Evolutionary conservation across 2,888 invertebrate species (phyloP), one percentile per base, ranked within the genome.

Genomic region (Drosophila prolongata): DNA sequence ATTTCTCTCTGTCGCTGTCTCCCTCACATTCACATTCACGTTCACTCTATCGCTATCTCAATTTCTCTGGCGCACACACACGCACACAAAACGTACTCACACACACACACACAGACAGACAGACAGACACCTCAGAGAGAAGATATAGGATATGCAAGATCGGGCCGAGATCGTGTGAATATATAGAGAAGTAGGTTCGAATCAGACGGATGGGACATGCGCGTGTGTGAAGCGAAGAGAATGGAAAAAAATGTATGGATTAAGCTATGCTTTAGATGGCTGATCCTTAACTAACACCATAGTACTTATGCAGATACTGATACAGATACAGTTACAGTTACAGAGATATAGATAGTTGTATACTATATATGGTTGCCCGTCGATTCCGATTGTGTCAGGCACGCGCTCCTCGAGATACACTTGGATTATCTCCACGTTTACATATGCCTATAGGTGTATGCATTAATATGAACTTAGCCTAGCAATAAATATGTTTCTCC

Each of bases 401-500:
- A 71, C 73, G 70, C 70, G 73, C 73, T 71, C 70, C 70, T 38
- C 70, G 70, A 72, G 70, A 70, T 73, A 72, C 66, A 50, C 43
- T 44, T 49, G 19, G 49, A 62, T 68, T 58, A 62, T 54, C 42
- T 65, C 65, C 64, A 57, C 58, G 40, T 50, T 47, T 54, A 44
- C 49, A 55, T 60, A 69, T 53, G 64, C 43, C 55, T 62, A 64
- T 69, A 71, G 54, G 72, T 68, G 49, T 71, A 70, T 71, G 54
- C 54, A 37, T 68, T 62, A 61, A 73, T 75, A 65, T 80, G 77
- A 77, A 68, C 83, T 83, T 83, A 83, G 62, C 59, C 88, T 83
- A 85, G 64, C 83, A 83, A 83, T 83, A 83, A 83, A 83, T 87
- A 83, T 76, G 74, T 73, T 40, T 59, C 14, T 44, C 44, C 58